Evolutionary conservation across 2,797 vertebrate genomes (phyloP), one percentile per base, ranked within the genome.

Genomic region (Crocodylus rhombifer): DNA sequence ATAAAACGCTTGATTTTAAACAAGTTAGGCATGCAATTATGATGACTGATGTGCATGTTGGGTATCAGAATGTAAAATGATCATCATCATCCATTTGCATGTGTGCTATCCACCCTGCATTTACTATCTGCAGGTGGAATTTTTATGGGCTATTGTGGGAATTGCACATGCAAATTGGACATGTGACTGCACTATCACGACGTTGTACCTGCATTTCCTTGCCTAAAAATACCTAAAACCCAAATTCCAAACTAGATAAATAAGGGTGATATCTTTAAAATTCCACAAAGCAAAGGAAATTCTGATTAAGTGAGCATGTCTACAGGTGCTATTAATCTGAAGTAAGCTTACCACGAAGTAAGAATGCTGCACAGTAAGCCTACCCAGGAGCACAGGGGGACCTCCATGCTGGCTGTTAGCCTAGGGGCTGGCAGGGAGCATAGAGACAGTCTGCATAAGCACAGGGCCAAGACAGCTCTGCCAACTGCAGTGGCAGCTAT

Each of bases 131-230:
- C 86, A 95, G 67, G 63, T 87, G 67, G 88, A 87, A 21, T 42
- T 84, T 96, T 86, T 77, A 73, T 51, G 33, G 84, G 20, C 82
- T 76, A 81, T 21, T 33, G 33, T 58, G 57, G 60, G 71, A 63
- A 91, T 86, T 92, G 83, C 83, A 82, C 6, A 63, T 42, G 74
- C 25, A 90, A 89, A 89, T 90, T 74, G 77, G 61, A 64, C 80
- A 71, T 28, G n/a, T 73, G 51, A 82, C 57, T 85, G 30, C 3
- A 57, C 71, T 87, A 71, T 57, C 42, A 58, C 30, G 11, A 58
- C 30, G 11, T 82, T 92, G 87, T 80, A 87, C 67, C 67, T 0
- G 1, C 7, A 92, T 67, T 91, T 94, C 58, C 28, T 86, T 0
- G 0, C 75, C 63, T 58, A 64, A 88, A 7, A 7, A 60, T 7